These are phyloP conservation scores for Lepeophtheirus salmonis DNA, from an alignment of 1,140 invertebrate genomes.

Conservation along the genomic window DNA sequence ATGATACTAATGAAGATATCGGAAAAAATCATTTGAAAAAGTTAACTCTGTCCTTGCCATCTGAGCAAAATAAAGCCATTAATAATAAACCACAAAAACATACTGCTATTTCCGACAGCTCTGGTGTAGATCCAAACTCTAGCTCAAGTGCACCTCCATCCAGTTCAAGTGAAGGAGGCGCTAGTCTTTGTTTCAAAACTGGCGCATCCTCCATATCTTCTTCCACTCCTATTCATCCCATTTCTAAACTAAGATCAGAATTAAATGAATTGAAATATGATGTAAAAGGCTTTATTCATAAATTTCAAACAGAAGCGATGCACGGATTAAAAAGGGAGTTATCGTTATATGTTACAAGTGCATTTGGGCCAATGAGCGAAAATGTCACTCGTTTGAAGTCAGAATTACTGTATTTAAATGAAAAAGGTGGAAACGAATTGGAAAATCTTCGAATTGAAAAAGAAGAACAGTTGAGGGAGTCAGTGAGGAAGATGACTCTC, in stretches of 20 bases:
- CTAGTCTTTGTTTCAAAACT: neutral
- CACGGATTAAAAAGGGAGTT: neutral
- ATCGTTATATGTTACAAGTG: neutral
- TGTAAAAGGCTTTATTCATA: neutral
- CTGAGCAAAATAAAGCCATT: neutral
- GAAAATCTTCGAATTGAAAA: neutral
- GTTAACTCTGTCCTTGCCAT: neutral
- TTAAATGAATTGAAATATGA: neutral
- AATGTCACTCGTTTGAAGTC: neutral
- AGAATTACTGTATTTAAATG: neutral
- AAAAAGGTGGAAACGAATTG: neutral
- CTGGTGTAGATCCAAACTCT: neutral
- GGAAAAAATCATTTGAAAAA: too few relatives aligned
- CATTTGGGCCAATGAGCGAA: neutral
- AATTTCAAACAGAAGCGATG: neutral
- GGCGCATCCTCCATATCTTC: neutral
- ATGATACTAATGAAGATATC: too few relatives aligned
- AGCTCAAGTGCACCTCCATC: neutral
- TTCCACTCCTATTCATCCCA: neutral
- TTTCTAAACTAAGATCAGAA: neutral
- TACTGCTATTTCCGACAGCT: neutral
- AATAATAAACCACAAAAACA: neutral
- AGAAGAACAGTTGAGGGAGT: neutral
- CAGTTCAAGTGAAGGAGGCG: neutral
- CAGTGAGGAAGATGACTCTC: neutral